Base-by-base conservation (phyloP, 2,113 vertebrate species). In the Chaetorhynchus papuensis region DNA sequence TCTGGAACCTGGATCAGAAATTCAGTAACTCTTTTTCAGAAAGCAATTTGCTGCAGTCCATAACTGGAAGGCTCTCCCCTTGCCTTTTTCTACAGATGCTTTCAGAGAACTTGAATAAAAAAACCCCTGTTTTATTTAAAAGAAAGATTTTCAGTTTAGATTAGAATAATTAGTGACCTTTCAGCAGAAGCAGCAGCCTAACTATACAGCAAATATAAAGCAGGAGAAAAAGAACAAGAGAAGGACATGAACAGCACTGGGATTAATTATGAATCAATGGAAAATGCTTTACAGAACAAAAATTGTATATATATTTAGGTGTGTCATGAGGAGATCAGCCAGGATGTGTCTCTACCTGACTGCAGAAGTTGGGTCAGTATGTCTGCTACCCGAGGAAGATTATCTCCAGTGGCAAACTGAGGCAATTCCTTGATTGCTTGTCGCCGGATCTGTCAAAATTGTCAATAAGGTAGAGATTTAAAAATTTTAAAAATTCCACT, bases 361-460 rank as follows among this genome's bases (percentile, higher is more conserved):
- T 99, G 99, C 4, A 99, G 98, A 82, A 99, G 98, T 84, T 99
- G 99, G 19, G 99, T 99, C 63, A 99, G 98, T 93, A 99, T 99
- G 93, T 99, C 99, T 66, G 99, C 99, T 64, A 99, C 99, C 84
- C 99, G 98, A 76, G 99, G 98, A 81, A 99, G 99, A 95, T 99
- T 99, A 76, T 99, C 99, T 76, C 99, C 99, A 35, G 99, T 98
- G 74, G 99, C 99, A 98, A 99, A 99, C 13, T 99, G 98, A 27
- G 99, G 99, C 63, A 99, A 97, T 80, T 99, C 99, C 94, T 99
- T 99, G 94, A 99, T 99, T 61, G 99, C 99, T 92, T 99, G 99
- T 26, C 99, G 98, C 7, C 99, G 98, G 89, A 99, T 99, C 99
- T 99, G 80, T 80, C 59, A 61, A 71, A 97, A 83, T 64, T 59